Evolutionary conservation across 2,113 vertebrate genomes (phyloP).

Genomic region (Mirounga angustirostris): DNA sequence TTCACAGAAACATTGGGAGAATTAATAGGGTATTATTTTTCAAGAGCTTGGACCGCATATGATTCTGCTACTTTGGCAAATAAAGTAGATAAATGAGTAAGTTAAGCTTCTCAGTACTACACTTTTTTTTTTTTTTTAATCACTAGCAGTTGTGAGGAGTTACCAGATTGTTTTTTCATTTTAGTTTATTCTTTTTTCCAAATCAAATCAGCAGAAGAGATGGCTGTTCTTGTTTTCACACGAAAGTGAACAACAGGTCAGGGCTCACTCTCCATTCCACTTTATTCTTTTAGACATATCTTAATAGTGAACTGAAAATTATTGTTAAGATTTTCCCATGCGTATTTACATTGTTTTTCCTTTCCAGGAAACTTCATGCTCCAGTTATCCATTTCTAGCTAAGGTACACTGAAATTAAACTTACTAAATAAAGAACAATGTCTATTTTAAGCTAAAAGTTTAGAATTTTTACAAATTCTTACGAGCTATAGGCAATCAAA

Average conservation of each 20-base stretch:
- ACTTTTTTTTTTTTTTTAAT: conserved; percentile 4
- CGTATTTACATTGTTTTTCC: conserved; percentile 31
- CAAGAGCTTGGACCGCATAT: background rate
- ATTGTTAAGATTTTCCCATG: background rate
- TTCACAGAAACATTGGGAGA: conserved; percentile 47
- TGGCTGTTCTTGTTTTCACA: conserved; percentile 6
- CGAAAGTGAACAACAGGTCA: background rate
- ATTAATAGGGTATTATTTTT: conserved; percentile 56
- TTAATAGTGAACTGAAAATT: conserved; percentile 18
- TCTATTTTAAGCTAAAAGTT: conserved; percentile 54
- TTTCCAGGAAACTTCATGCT: background rate
- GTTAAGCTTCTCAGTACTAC: background rate
- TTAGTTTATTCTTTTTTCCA: conserved; percentile 4
- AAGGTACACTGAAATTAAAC: background rate
- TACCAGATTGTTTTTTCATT: background rate
- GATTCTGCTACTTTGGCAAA: conserved; percentile 59
- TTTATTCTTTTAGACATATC: background rate
- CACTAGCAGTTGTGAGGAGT: conserved; percentile 6
- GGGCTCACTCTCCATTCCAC: background rate
- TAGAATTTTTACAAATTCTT: background rate
- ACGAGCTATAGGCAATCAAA: background rate
- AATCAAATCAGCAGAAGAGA: conserved; percentile 32
- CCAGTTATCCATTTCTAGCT: background rate
- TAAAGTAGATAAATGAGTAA: conserved; percentile 53
- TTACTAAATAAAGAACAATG: conserved; percentile 36